These are phyloP conservation scores for Limnothrissa miodon DNA, from an alignment of 2,113 vertebrate species.

Conservation along the genomic window DNA sequence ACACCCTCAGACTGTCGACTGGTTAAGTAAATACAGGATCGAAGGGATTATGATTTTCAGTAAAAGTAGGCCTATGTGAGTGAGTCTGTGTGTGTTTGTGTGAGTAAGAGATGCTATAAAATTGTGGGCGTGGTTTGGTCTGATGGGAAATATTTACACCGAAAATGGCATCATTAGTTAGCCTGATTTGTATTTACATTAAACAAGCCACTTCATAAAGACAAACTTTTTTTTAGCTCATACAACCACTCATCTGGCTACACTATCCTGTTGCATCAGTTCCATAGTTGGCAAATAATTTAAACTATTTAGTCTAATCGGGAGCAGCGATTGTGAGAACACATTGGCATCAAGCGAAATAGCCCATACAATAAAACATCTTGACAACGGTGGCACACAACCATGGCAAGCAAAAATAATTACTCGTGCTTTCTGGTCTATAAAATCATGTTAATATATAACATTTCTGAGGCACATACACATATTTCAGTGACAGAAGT, in stretches of 20 bases:
- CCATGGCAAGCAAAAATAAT: background rate
- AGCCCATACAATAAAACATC: background rate
- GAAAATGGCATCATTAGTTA: conserved; percentile 4
- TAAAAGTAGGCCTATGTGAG: background rate
- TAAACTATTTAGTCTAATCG: background rate
- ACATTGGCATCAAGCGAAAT: background rate
- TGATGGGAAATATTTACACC: background rate
- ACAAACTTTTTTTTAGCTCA: background rate
- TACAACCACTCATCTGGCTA: background rate
- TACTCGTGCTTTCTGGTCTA: background rate
- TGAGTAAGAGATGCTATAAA: background rate
- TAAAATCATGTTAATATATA: background rate
- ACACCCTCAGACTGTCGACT: background rate
- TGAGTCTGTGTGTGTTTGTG: background rate
- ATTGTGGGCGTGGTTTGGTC: background rate
- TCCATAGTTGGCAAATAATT: background rate
- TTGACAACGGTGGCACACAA: background rate
- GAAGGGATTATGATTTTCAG: background rate
- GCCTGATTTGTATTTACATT: background rate
- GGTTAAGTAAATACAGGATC: too few species aligned
- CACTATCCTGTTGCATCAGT: background rate
- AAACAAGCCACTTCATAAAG: background rate
- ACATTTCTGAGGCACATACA: background rate
- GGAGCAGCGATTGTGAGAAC: background rate
- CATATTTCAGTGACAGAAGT: background rate